Evolutionary conservation across 2,113 vertebrate genomes (phyloP).

Genomic region (Heterochromis multidens): DNA sequence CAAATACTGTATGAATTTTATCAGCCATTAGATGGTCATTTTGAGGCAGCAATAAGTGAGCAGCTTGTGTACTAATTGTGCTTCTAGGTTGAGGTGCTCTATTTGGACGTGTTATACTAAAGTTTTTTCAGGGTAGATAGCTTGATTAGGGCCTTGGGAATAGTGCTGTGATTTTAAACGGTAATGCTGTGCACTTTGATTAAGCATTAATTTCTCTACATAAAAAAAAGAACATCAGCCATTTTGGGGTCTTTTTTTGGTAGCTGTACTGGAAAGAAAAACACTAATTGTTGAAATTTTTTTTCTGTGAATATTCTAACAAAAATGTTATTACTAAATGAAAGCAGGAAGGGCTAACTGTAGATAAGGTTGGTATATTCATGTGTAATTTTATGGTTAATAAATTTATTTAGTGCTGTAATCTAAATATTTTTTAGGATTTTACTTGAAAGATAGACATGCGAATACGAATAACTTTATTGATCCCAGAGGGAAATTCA

Average conservation of each 20-base stretch:
- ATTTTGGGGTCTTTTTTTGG: neutral
- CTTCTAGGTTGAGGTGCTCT: neutral
- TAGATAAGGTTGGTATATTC: conserved; percentile 5
- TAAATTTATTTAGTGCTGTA: neutral
- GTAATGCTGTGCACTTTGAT: neutral
- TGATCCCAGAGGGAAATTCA: too few species aligned
- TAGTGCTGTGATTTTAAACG: neutral
- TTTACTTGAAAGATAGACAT: conserved; percentile 17
- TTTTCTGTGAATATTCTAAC: neutral
- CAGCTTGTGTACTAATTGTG: neutral
- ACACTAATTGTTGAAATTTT: neutral
- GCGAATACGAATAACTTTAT: too few species aligned
- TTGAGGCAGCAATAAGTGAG: neutral
- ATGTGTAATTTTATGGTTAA: neutral
- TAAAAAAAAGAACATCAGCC: neutral
- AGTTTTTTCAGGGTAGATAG: neutral
- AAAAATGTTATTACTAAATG: neutral
- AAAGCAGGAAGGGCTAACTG: neutral
- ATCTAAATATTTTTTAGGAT: neutral
- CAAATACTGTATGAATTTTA: neutral
- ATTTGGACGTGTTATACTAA: neutral
- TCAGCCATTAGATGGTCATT: neutral
- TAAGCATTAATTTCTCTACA: neutral
- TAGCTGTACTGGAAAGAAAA: neutral
- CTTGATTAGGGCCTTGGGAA: neutral